These are phyloP conservation scores for Homarus gammarus DNA, from an alignment of 2,888 invertebrate species.

Conservation along the genomic window DNA sequence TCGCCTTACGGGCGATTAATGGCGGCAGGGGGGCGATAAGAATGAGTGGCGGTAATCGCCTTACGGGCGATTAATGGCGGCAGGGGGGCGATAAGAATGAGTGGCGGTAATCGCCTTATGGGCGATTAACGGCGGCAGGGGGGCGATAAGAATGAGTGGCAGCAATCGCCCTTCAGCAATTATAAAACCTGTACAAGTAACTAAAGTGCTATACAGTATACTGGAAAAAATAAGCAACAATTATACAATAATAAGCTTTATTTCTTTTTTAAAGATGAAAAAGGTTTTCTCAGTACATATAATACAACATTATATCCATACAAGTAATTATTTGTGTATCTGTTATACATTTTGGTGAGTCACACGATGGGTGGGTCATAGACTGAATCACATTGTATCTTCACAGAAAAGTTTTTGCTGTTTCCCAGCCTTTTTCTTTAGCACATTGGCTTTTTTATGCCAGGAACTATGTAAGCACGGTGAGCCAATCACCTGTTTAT, in stretches of 20 bases:
- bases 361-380: constrained; percentile 15
- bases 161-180: neutral
- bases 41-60: too few relatives aligned
- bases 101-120: neutral
- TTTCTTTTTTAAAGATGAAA: constrained; percentile 27
- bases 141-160: neutral
- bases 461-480: constrained; percentile 5
- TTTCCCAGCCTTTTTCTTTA: neutral
- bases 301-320: constrained; percentile 34
- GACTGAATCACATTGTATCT: neutral
- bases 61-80: too few relatives aligned
- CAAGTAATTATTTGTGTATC: constrained; percentile 22
- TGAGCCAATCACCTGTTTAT: neutral
- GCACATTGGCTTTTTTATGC: neutral
- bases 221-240: neutral
- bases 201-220: neutral
- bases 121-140: neutral
- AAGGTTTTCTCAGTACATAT: constrained; percentile 29
- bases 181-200: neutral
- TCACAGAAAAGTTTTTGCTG: neutral
- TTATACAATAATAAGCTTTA: constrained; percentile 21
- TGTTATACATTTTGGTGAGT: constrained; percentile 1
- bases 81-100: too few relatives aligned
- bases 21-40: too few relatives aligned
- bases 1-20: too few relatives aligned